Conservation (phyloP, 2,797 vertebrate genomes). For the Chelon labrosus region DNA sequence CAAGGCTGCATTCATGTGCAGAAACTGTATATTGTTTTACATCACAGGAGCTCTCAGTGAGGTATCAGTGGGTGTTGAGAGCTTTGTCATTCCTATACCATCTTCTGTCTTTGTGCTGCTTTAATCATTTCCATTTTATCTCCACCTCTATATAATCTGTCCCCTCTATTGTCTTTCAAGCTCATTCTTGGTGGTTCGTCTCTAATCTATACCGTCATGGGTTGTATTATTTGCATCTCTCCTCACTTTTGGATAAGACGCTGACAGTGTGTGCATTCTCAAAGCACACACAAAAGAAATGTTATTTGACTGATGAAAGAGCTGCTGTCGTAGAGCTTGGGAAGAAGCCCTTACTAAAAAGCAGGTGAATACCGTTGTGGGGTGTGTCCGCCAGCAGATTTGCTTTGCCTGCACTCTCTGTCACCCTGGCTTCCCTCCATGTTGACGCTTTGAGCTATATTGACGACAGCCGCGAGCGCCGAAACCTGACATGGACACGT, state of each 20-base stretch:
- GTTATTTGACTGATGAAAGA: neutral
- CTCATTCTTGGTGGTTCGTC: conserved; percentile 6
- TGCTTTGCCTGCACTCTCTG: neutral
- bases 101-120: conserved; percentile 21
- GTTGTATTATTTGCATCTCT: conserved; percentile 3
- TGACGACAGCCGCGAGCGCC: conserved; percentile 22
- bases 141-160: neutral
- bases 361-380: neutral
- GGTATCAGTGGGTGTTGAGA: conserved; percentile 4
- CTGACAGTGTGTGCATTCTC: neutral
- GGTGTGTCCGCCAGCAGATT: conserved; percentile 17
- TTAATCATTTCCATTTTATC: conserved; percentile 42
- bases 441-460: neutral
- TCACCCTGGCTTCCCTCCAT: conserved; percentile 1
- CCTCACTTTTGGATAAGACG: neutral
- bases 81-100: conserved; percentile 15
- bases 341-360: neutral
- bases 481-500: conserved; percentile 44
- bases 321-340: neutral
- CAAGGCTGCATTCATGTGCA: neutral
- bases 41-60: neutral
- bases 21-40: neutral
- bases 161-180: conserved; percentile 31
- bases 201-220: conserved; percentile 4
- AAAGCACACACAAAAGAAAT: neutral